Evolutionary conservation across 2,888 invertebrate genomes (phyloP), one percentile per base, ranked within the genome.

Genomic region (Nemapogon koenigi): DNA sequence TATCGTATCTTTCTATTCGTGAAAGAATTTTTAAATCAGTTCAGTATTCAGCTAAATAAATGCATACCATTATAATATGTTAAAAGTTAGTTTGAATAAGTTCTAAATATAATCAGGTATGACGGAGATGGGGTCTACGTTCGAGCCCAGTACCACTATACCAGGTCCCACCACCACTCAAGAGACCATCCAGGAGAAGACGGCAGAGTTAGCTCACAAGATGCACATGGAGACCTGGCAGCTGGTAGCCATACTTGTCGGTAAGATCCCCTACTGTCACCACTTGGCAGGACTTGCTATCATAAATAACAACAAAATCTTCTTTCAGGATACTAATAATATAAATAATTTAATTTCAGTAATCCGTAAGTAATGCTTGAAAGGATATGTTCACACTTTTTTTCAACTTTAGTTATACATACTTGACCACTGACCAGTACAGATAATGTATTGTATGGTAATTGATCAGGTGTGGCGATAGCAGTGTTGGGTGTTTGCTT

Each of bases 181-280:
- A 42, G 82, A 84, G 46, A 70, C 78, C 31, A 64, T 84, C 40
- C 71, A 67, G 46, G 83, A 85, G 46, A 68, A 84, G 42, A 79
- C 85, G 15, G 82, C 83, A 16, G 83, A 83, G 18, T 52, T 89
- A 25, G 87, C 88, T 18, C 82, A 85, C 43, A 86, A 86, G 54
- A 84, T 89, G 60, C 90, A 91, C 46, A 84, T 93, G 61, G 90
- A 92, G 47, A 83, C 88, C 53, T 93, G 92, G 91, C 91, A 87
- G 44, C 81, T 93, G 42, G 90, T 92, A 41, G 88, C 91, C 50
- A 91, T 94, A 58, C 83, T 91, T 51, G 89, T 91, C 60, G 89
- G n/a, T n/a, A n/a, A n/a, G 91, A 89, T 19, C 7, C 14, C 19
- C 25, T 33, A 25, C 33, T 27, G 16, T 7, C 18, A 13, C 17